Evolutionary conservation across 2,888 invertebrate species (phyloP).

Genomic region (Tolmerus cingulatus): DNA sequence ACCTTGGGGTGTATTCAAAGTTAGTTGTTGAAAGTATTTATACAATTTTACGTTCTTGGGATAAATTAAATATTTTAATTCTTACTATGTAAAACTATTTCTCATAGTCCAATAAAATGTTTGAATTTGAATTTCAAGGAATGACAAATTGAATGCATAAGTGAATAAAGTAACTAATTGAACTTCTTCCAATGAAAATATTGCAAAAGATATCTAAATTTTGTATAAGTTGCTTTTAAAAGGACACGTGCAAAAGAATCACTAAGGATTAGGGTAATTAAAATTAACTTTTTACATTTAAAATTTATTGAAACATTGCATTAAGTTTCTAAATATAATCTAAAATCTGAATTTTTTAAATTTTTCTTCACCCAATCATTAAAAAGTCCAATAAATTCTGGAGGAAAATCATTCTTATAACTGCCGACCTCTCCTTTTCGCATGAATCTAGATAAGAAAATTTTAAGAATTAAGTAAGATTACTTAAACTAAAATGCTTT

Average conservation of each 20-base stretch:
- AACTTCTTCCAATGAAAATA: background rate
- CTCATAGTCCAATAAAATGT: too few relatives aligned
- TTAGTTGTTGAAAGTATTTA: too few relatives aligned
- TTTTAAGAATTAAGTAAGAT: background rate
- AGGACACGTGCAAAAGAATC: background rate
- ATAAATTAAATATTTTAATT: too few relatives aligned
- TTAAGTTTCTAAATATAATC: background rate
- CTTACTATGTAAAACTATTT: too few relatives aligned
- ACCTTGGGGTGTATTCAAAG: background rate
- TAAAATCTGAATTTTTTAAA: background rate
- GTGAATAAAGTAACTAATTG: background rate
- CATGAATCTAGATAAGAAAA: conserved; percentile 36
- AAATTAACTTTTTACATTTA: background rate
- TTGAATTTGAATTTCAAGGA: background rate
- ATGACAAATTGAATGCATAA: background rate
- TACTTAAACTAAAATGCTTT: background rate
- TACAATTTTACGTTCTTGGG: too few relatives aligned
- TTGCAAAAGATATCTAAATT: background rate
- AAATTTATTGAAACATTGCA: background rate
- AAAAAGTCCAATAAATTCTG: background rate
- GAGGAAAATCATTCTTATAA: conserved; percentile 21
- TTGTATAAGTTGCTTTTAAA: background rate
- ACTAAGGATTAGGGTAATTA: background rate
- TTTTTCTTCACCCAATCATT: conserved; percentile 6
- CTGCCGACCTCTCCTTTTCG: conserved; percentile 8